Conservation (phyloP, 1,140 invertebrate genomes). For the Caenorhabditis elegans region WBcel235 BX284606.5:4880001-4880500, state of each 20-base stretch:
- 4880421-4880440: too few relatives aligned
- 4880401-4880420: too few relatives aligned
- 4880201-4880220: conserved; percentile 27
- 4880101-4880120: conserved; percentile 32
- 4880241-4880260: conserved; percentile 1
- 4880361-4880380: too few relatives aligned
- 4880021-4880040: background rate
- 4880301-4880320: too few relatives aligned
- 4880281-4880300: too few relatives aligned
- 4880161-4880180: background rate
- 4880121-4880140: conserved; percentile 32
- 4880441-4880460: background rate
- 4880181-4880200: conserved; percentile 12
- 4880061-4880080: conserved; percentile 25
- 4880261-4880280: conserved; percentile 3
- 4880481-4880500: too few relatives aligned
- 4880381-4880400: too few relatives aligned
- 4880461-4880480: too few relatives aligned
- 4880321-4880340: too few relatives aligned
- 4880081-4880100: conserved; percentile 27
- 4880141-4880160: conserved; percentile 29
- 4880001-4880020: too few relatives aligned
- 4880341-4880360: too few relatives aligned
- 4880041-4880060: conserved; percentile 24
- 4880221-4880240: conserved; percentile 24